Conservation (phyloP, 2,888 invertebrate species). For the Drosophila planitibia region DNA sequence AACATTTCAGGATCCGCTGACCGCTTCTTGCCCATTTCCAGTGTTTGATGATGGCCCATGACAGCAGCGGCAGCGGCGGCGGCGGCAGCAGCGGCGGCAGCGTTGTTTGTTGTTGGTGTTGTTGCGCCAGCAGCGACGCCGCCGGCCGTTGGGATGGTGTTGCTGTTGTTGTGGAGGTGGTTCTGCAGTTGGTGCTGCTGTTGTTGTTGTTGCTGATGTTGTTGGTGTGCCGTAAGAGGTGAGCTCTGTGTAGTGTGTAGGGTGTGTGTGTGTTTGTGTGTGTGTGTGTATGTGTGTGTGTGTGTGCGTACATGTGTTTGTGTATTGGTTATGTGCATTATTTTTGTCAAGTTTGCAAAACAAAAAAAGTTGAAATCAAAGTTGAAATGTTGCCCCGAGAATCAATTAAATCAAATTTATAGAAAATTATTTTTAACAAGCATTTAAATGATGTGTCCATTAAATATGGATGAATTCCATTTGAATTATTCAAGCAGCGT, state of each 20-base stretch:
- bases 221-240: constrained; percentile 85
- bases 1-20: constrained; percentile 95
- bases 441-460: constrained; percentile 68
- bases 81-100: constrained; percentile 84
- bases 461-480: constrained; percentile 60
- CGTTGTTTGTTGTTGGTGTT: constrained; percentile 70
- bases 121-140: constrained; percentile 85
- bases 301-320: constrained; percentile 23
- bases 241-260: constrained; percentile 74
- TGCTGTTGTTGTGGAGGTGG: constrained; percentile 74
- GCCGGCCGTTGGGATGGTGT: constrained; percentile 84
- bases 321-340: constrained; percentile 23
- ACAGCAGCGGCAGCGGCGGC: constrained; percentile 88
- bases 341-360: constrained; percentile 32
- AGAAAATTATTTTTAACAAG: constrained; percentile 57
- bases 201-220: constrained; percentile 67
- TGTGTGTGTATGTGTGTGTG: constrained; percentile 36
- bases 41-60: constrained; percentile 86
- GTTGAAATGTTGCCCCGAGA: constrained; percentile 26
- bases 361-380: constrained; percentile 12
- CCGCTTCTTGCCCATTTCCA: constrained; percentile 98
- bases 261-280: constrained; percentile 33
- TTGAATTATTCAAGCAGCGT: constrained; percentile 68
- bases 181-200: constrained; percentile 64
- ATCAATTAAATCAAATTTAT: constrained; percentile 40